phyloP scores from a whole-genome alignment of 30 jellyfish, hydroid and myxozoan genomes.

The Aurelia sp. region DNA sequence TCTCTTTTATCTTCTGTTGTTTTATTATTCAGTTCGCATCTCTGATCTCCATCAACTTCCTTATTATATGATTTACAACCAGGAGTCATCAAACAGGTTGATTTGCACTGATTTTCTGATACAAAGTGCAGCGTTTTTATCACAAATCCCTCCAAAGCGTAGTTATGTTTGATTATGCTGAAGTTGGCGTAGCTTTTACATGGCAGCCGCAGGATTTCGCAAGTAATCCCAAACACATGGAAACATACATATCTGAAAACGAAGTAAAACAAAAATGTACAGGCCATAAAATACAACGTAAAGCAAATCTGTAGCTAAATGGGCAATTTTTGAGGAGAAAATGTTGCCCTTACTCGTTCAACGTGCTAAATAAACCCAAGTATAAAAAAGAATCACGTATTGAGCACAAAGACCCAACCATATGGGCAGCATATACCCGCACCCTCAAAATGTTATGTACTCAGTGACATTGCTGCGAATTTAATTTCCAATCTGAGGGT shows the following conservation, averaged over 20 bases:
- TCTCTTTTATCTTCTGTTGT: background rate
- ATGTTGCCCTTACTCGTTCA: too few relatives aligned
- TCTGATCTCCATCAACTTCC: background rate
- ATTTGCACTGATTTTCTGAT: background rate
- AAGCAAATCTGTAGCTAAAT: too few relatives aligned
- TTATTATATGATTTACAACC: background rate
- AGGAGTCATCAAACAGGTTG: constrained; percentile 1
- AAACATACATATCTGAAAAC: background rate
- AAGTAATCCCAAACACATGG: background rate
- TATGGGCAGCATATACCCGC: too few relatives aligned
- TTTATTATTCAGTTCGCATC: background rate
- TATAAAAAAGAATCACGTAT: too few relatives aligned
- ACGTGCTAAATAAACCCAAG: too few relatives aligned
- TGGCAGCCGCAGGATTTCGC: background rate
- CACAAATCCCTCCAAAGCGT: background rate
- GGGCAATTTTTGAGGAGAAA: too few relatives aligned
- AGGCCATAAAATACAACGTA: too few relatives aligned
- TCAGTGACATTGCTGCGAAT: too few relatives aligned
- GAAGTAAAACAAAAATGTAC: too few relatives aligned
- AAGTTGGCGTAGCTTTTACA: constrained; percentile 5
- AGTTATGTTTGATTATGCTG: background rate
- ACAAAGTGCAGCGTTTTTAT: background rate
- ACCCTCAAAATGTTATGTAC: too few relatives aligned
- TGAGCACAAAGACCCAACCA: too few relatives aligned
- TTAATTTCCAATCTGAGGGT: too few relatives aligned